Evolutionary conservation across 2,888 invertebrate genomes (phyloP), one percentile per base, ranked within the genome.

Genomic region (Drosophila stalkeri): DNA sequence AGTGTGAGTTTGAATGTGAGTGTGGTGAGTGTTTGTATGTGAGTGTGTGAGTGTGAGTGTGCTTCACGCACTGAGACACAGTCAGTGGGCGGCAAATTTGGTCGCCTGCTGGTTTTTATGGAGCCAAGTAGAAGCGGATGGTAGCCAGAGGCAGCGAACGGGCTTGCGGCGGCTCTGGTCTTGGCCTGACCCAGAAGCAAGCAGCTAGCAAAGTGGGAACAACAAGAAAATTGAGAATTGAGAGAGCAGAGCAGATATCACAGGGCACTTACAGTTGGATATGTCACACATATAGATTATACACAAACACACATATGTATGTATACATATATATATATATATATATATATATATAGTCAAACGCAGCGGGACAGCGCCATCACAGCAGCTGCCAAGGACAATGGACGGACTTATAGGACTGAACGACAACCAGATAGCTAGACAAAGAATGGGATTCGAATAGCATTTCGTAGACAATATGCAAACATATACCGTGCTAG

Each of bases 381-480:
- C 56, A 46, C 47, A 55, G 54, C 60, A 46, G 52, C 16, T 33
- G 31, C 44, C 5, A 57, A 35, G 39, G 27, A 23, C 27, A 47
- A 9, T 9, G 46, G 60, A 69, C 60, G n/a, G 41, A 49, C 61
- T 20, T 43, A 47, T 43, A 41, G 46, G 35, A 62, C 71, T 33
- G 56, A 57, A 46, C 39, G 60, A 64, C 68, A 68, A 61, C 51
- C 66, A 66, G 68, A 65, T 54, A 56, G 76, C 63, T 59, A 70
- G 71, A 73, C 86, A 61, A 47, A 64, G 80, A 63, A 59, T 59
- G 54, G 51, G 64, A 80, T 64, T 77, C 61, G 74, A 72, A 86
- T 75, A 73, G 81, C 81, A 86, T 77, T 87, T 85, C 89, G 72
- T 62, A 85, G 90, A 88, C 90, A 86, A 88, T 82, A 85, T 83